Percentiles rank a stretch among this genome's conserved stretches.
Evolutionary conservation across 64 coral and sea anemone genomes (phyloP).

Genomic region (Cladopsammia gracilis): DNA sequence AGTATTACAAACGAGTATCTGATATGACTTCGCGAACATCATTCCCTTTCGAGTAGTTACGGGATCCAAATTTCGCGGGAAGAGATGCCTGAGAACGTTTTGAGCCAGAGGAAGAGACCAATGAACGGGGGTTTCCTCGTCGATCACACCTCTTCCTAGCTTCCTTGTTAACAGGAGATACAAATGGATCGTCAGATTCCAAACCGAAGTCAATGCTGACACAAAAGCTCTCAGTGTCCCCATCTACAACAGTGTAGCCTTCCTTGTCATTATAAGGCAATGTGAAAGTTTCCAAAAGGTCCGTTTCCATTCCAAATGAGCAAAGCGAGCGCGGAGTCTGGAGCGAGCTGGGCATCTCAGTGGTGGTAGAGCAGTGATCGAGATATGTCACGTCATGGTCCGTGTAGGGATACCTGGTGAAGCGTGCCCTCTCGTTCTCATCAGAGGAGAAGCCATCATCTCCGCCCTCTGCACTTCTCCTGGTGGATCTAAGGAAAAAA

Average conservation of each 20-base stretch:
- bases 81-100: conserved; percentile 39
- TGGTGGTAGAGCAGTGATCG: conserved; percentile 21
- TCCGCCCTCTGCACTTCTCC: background rate
- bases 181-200: conserved; percentile 31
- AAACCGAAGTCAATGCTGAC: conserved; percentile 31
- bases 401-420: background rate
- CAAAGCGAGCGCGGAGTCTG: background rate
- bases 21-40: conserved; percentile 38
- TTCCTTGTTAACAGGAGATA: background rate
- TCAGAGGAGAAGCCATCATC: background rate
- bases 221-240: conserved; percentile 23
- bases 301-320: conserved; percentile 31
- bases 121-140: background rate
- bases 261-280: conserved; percentile 13
- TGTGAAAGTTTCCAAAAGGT: conserved; percentile 20
- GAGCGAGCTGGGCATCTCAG: conserved; percentile 47
- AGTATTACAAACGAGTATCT: conserved; percentile 28
- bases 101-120: background rate
- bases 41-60: conserved; percentile 21
- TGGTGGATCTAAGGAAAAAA: background rate
- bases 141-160: background rate
- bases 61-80: conserved; percentile 50
- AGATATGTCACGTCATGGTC: background rate
- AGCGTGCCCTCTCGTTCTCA: background rate
- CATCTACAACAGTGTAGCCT: conserved; percentile 10